Base-by-base conservation (phyloP, 2,113 vertebrate genomes). In the Sarotherodon lohbergeri region DNA sequence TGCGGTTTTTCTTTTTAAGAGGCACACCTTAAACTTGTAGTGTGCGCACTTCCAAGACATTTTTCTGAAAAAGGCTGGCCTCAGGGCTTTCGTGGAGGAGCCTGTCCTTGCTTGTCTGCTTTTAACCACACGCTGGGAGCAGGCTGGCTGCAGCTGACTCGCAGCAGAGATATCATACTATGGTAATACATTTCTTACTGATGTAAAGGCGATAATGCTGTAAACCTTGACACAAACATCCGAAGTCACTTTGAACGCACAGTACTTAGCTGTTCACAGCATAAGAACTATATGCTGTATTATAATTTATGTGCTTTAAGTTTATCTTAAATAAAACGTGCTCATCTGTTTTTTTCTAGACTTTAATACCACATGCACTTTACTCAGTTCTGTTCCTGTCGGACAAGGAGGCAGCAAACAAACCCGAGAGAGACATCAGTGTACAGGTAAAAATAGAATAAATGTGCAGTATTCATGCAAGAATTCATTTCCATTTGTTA, bases 371-470 rank as follows among this genome's bases (percentile, higher is more conserved):
- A 86, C 96, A 96, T 92, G 95, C 96, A 96, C 95, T 97, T 96
- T 96, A 96, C 36, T 95, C 91, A 2, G 89, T 96, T 86, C 87
- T 98, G 80, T 88, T 97, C 66, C 90, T 98, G 86, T 91, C 95
- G 89, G 97, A 97, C 89, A 97, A 97, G 81, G 97, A 97, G 46
- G 88, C 92, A 24, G 71, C 95, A 22, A 92, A 94, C 82, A 97
- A 95, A 89, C 90, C 92, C 12, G 97, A 97, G 68, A 93, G 95
- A 90, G 97, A 97, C 73, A 39, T 95, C 22, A 27, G 71, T 48
- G 52, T 96, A 56, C 97, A 97, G 95, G 97, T 97, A 95, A 94
- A 85, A 19, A 34, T n/a, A 32, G 27, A 52, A 52, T 34, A 50
- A 52, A n/a, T 76, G 43, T 19, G 14, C 9, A 10, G 39, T 76